phyloP scores from a whole-genome alignment of 2,113 vertebrate genomes.

The Cyprinodon brontotheroides region DNA sequence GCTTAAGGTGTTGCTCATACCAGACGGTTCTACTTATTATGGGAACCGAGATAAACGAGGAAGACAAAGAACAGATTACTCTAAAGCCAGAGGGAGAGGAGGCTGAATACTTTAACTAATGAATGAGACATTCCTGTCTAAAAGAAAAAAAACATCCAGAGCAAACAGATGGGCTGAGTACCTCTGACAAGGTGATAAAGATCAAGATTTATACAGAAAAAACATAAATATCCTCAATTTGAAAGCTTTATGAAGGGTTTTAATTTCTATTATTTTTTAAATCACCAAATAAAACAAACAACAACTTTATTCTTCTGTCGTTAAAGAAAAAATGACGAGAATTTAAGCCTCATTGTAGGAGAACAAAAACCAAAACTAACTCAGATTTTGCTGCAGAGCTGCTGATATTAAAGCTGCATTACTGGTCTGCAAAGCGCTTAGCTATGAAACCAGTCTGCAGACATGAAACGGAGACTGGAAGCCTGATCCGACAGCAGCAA shows the following conservation, averaged over 20 bases:
- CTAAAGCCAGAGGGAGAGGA: background rate
- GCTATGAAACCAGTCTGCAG: slow-evolving; percentile 3
- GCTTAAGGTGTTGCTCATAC: slow-evolving; percentile 54
- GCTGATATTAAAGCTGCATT: background rate
- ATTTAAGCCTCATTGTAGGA: background rate
- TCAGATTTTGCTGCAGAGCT: background rate
- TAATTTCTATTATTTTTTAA: background rate
- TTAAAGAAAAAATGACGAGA: background rate
- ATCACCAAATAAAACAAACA: background rate
- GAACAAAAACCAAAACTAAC: background rate
- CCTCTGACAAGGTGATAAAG: no score
- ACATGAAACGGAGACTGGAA: slow-evolving; percentile 6
- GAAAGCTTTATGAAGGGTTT: no score
- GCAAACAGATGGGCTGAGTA: background rate
- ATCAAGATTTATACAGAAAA: no score
- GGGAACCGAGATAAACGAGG: background rate
- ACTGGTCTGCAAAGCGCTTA: background rate
- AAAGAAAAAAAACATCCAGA: background rate
- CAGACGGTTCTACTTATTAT: background rate
- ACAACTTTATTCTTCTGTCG: background rate
- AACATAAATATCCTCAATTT: no score
- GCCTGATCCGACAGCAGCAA: slow-evolving; percentile 3
- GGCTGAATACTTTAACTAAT: background rate
- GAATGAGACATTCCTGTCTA: background rate
- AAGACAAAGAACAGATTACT: slow-evolving; percentile 38